A percentile compares a stretch with the other conserved stretches of the same genome.
Conservation (phyloP, 2,113 vertebrate genomes). For the Sakesphorus luctuosus region DNA sequence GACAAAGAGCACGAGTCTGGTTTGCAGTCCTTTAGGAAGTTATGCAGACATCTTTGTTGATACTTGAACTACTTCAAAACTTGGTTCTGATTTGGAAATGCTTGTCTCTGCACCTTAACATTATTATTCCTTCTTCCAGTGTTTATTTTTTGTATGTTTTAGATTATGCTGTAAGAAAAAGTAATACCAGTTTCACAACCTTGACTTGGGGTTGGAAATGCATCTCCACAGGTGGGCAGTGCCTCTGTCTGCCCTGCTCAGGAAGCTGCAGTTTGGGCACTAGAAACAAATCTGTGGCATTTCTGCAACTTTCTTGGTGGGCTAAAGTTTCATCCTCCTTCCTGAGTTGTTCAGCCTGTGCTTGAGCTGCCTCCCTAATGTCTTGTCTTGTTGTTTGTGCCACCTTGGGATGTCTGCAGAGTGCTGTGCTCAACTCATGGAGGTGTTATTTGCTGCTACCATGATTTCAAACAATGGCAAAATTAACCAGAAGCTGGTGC, state of each 20-base stretch:
- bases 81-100: background rate
- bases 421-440: background rate
- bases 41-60: background rate
- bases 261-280: no score
- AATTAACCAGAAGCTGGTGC: background rate
- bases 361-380: background rate
- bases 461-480: background rate
- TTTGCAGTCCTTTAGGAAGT: background rate
- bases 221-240: background rate
- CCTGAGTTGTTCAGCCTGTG: background rate
- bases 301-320: background rate
- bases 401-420: background rate
- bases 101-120: background rate
- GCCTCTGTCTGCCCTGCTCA: background rate
- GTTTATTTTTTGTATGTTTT: background rate
- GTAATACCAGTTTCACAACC: fast-evolving
- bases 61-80: background rate
- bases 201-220: background rate
- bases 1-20: background rate
- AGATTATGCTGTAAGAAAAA: background rate
- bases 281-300: background rate
- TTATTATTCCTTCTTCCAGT: background rate
- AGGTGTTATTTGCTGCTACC: background rate
- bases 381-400: background rate
- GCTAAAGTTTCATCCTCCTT: background rate